Base-by-base conservation (phyloP, 2,888 invertebrate genomes). In the Archips xylosteana region DNA sequence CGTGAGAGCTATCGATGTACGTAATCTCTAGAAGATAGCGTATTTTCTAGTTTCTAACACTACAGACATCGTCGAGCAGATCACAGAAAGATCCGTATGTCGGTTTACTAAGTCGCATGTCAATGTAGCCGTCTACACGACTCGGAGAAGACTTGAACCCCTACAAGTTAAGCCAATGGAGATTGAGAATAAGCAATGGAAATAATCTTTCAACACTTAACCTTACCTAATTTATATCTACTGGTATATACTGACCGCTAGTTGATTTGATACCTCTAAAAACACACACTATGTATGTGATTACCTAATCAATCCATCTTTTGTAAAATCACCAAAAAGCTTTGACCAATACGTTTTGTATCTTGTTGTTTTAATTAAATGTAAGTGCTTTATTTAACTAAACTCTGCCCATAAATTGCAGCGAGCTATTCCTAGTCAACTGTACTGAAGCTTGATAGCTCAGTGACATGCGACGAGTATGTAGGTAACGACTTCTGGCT, bases 91-190 rank as follows among this genome's bases (percentile, higher is more conserved):
- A 57, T 42, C 42, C 15, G 8, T 61, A 15, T 54, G 59, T 42
- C 45, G 15, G 59, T 12, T 57, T 36, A 45, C 67, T 59, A 42
- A 67, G 45, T 39, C 66, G 13, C 23, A 54, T 15, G 6, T 13
- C 59, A 34, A 59, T 67, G n/a, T 47, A 67, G 67, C 67, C 67
- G 67, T 67, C 67, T 67, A 34, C 45, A 59, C 32, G 23, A 59
- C 10, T 57, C 6, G 4, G 32, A 32, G 10, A 32, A 57, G 9
- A 57, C 39, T 12, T 32, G 1, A 32, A 3, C 32, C 32, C 32
- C 2, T 57, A 12, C 54, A 54, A 54, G 54, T 54, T 23, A 8
- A 23, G 23, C 54, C 54, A 9, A 54, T 23, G 54, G 54, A 49
- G n/a, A 54, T 54, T 9, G 54, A 54, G 54, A 23, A 8, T n/a